Conservation (phyloP, 2,797 vertebrate species). For the Myotis findleyi region DNA sequence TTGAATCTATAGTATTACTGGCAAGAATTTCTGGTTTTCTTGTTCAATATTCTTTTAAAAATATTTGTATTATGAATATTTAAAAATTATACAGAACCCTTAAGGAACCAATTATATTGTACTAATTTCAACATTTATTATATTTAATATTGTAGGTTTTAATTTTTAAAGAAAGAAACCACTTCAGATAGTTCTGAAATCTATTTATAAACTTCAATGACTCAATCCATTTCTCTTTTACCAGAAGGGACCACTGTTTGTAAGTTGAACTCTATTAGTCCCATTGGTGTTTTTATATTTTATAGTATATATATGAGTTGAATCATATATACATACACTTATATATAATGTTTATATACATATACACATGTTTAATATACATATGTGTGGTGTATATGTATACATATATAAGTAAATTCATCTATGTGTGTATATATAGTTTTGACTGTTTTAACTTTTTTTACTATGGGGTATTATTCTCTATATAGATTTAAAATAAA, state of each 20-base stretch:
- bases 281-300: neutral
- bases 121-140: neutral
- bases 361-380: neutral
- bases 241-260: neutral
- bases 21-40: neutral
- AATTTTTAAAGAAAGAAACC: neutral
- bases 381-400: neutral
- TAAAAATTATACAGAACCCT: neutral
- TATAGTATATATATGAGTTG: neutral
- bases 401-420: neutral
- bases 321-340: neutral
- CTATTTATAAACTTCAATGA: neutral
- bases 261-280: neutral
- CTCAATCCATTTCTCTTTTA: neutral
- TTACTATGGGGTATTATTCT: neutral
- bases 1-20: neutral
- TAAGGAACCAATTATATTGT: neutral
- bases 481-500: neutral
- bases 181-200: neutral
- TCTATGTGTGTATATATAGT: neutral
- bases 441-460: neutral
- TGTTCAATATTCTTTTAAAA: neutral
- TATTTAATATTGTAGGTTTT: neutral
- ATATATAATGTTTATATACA: no score
- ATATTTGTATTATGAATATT: neutral